Conservation (phyloP, 2,113 vertebrate genomes). For the Mionectes macconnelli region DNA sequence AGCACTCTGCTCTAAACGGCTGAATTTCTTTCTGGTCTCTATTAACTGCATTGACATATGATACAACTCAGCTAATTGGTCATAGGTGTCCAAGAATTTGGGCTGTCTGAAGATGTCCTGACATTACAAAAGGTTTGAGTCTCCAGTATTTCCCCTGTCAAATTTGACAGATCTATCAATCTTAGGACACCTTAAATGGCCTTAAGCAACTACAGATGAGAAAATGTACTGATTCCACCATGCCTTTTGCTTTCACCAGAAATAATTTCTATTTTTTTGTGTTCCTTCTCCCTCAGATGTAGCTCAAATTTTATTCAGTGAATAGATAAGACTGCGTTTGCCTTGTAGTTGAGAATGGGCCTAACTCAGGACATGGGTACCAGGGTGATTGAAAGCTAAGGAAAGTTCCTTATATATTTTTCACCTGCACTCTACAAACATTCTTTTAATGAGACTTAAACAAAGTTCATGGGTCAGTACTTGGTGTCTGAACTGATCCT, state of each 20-base stretch:
- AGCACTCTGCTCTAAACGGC: not conserved
- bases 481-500: not conserved
- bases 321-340: not conserved
- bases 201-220: not conserved
- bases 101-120: not conserved
- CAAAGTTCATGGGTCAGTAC: not conserved
- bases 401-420: not conserved
- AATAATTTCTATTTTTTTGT: not conserved
- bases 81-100: not conserved
- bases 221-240: not conserved
- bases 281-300: not conserved
- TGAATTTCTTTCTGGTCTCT: not conserved
- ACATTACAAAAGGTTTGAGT: not conserved
- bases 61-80: not conserved
- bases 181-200: not conserved
- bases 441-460: not conserved
- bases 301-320: not conserved
- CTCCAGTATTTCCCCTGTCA: not conserved
- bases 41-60: not conserved
- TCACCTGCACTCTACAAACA: not conserved
- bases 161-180: not conserved
- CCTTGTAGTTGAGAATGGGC: not conserved
- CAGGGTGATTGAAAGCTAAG: not conserved
- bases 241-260: not conserved
- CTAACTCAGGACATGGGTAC: not conserved